Conservation (phyloP, 2,797 vertebrate genomes). For the Enteromius trimaculatus region DNA sequence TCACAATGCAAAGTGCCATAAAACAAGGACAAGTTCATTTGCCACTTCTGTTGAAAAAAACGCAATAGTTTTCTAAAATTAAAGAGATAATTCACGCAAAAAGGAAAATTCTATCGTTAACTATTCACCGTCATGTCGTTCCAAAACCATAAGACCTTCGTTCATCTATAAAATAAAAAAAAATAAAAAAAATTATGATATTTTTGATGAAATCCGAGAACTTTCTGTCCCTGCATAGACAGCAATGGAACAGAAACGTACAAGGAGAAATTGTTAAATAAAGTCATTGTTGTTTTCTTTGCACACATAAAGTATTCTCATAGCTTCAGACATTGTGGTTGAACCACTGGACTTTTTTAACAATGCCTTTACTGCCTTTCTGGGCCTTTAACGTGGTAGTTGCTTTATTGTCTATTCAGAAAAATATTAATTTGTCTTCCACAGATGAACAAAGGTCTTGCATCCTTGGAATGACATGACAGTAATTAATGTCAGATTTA, state of each 20-base stretch:
- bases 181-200: background rate
- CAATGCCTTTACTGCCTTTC: background rate
- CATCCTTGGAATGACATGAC: background rate
- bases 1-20: background rate
- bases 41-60: background rate
- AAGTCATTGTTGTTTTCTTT: background rate
- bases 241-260: background rate
- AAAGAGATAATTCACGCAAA: background rate
- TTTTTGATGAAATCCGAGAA: background rate
- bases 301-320: background rate
- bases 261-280: background rate
- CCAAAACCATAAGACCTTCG: background rate
- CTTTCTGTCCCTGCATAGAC: background rate
- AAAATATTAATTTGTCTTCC: background rate
- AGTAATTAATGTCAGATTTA: background rate
- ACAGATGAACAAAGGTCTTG: background rate
- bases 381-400: background rate
- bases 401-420: background rate
- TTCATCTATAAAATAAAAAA: no score
- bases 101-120: background rate
- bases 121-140: background rate
- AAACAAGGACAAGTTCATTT: conserved; percentile 6
- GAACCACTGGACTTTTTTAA: background rate
- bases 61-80: background rate
- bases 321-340: background rate